Base-by-base conservation (phyloP, 2,797 vertebrate species). In the Hydrophis major region DNA sequence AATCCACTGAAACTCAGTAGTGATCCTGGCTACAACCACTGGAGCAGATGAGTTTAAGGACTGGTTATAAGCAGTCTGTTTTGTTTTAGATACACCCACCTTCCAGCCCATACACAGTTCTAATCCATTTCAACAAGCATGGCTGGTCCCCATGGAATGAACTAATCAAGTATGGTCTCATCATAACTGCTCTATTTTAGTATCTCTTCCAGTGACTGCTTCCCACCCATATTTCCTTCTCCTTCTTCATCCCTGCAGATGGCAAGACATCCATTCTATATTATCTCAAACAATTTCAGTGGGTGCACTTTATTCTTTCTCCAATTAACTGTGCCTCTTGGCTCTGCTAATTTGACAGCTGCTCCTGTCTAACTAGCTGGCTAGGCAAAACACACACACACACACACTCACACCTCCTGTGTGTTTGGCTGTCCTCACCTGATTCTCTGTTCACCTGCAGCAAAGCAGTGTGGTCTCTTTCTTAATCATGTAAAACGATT, bases 271-370 rank as follows among this genome's bases (percentile, higher is more conserved):
- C 87, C 42, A 60, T 87, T 87, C 59, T 55, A 60, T 89, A 60
- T 89, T 91, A 89, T 89, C 59, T 74, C 22, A 69, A 27, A 86
- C 42, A 88, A 94, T 94, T 90, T 93, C 90, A 28, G 6, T n/a
- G 18, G 22, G 53, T 89, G 61, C 78, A 32, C 56, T 90, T 92
- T 59, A 86, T 93, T 86, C 78, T 55, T 89, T 56, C 87, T 86
- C 92, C 42, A 59, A 87, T 89, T 93, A 91, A 87, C 55, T 60
- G 86, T 37, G 56, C 87, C 53, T 87, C 90, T 91, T 16, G 18
- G 22, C 78, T 92, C 55, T 86, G 93, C 78, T 91, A 87, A 91
- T 91, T 92, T 92, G 93, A 91, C 87, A 93, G 87, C 92, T 89
- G 87, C 47, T 87, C 63, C 66, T 91, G n/a, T 55, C 74, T 86